Evolutionary conservation across 2,113 vertebrate genomes (phyloP).

Genomic region (Chloropsis cyanopogon): DNA sequence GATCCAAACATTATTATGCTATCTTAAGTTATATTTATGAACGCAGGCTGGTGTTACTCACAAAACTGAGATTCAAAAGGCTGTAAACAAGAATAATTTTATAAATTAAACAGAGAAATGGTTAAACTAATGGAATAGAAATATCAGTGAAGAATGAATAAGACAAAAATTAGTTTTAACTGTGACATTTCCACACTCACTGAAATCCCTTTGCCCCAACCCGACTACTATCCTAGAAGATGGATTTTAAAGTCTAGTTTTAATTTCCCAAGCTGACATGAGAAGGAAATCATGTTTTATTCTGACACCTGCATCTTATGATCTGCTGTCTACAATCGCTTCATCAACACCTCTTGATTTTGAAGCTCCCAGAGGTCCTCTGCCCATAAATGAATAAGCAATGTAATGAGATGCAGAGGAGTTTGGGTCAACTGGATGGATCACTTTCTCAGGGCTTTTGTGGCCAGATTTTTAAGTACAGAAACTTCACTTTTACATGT

Average conservation of each 20-base stretch:
- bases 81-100: not conserved
- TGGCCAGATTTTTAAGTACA: not conserved
- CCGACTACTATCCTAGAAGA: not conserved
- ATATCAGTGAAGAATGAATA: not conserved
- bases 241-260: not conserved
- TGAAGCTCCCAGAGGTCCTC: not conserved
- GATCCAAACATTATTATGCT: not conserved
- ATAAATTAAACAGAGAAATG: not conserved
- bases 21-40: not conserved
- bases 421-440: not conserved
- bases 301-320: not conserved
- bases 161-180: not conserved
- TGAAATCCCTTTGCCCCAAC: not conserved
- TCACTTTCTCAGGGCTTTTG: not conserved
- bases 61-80: not conserved
- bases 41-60: not conserved
- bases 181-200: not conserved
- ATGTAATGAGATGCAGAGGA: not conserved
- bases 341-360: not conserved
- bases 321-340: not conserved
- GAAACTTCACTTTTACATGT: not conserved
- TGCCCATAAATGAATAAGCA: not conserved
- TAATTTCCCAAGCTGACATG: not conserved
- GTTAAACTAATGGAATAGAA: not conserved
- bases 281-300: not conserved